phyloP scores from a whole-genome alignment of 2,113 vertebrate species.

The Nansenia antarctica region DNA sequence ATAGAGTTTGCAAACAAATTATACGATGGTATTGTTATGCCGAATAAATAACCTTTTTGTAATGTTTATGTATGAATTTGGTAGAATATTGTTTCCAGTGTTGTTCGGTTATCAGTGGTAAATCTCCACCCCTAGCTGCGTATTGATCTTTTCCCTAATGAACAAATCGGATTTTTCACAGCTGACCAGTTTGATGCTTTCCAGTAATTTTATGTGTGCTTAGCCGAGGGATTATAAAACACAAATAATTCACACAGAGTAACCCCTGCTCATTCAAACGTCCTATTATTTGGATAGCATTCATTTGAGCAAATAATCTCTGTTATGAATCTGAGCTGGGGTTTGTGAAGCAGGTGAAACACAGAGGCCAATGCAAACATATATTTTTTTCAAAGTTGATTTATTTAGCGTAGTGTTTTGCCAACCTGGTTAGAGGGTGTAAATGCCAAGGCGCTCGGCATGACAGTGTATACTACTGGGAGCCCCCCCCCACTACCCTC shows the following conservation, averaged over 20 bases:
- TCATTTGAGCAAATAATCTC: slow-evolving; percentile 81
- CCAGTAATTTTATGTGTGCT: slow-evolving; percentile 82
- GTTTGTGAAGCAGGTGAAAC: slow-evolving; percentile 54
- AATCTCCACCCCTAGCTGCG: slow-evolving; percentile 57
- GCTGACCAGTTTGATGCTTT: slow-evolving; percentile 82
- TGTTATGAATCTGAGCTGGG: slow-evolving; percentile 71
- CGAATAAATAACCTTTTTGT: slow-evolving; percentile 20
- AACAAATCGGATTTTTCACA: slow-evolving; percentile 83
- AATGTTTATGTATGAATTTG: slow-evolving; percentile 33
- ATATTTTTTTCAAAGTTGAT: slow-evolving; percentile 69
- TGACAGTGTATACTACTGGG: slow-evolving; percentile 70
- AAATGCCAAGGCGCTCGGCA: slow-evolving; percentile 74
- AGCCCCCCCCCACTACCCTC: slow-evolving; percentile 19
- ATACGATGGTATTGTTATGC: slow-evolving; percentile 30
- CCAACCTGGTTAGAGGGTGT: slow-evolving; percentile 72
- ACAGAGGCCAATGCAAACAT: slow-evolving; percentile 71
- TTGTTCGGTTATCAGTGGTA: slow-evolving; percentile 50
- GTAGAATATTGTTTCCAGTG: slow-evolving; percentile 34
- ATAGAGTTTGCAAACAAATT: slow-evolving; percentile 46
- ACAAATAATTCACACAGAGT: slow-evolving; percentile 78
- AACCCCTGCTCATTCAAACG: slow-evolving; percentile 76
- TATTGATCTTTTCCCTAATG: slow-evolving; percentile 76
- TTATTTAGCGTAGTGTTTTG: slow-evolving; percentile 71
- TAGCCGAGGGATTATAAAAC: slow-evolving; percentile 81
- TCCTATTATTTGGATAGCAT: slow-evolving; percentile 77